These are phyloP conservation scores for Baronia brevicornis DNA, from an alignment of 2,888 invertebrate species.

Conservation along the genomic window DNA sequence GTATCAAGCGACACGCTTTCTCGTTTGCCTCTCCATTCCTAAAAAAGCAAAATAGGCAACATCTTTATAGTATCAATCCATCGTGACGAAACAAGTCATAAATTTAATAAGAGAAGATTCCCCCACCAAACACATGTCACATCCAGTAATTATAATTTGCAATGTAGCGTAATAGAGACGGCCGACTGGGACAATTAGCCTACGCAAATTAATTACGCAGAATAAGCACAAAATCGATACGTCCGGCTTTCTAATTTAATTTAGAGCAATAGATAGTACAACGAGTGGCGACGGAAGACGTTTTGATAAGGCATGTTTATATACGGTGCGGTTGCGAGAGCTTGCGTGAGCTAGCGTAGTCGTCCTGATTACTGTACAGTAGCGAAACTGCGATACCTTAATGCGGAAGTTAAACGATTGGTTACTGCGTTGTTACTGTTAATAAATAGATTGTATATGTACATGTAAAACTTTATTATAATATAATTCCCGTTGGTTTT, in stretches of 20 bases:
- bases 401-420: conserved; percentile 9
- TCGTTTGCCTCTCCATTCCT: no score
- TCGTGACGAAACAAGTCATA: no score
- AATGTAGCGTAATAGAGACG: conserved; percentile 48
- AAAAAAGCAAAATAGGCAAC: no score
- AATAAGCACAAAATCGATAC: conserved; percentile 43
- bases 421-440: no score
- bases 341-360: conserved; percentile 9
- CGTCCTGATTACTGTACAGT: conserved; percentile 9
- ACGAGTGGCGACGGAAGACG: conserved; percentile 28
- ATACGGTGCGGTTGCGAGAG: conserved; percentile 19
- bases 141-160: conserved; percentile 30
- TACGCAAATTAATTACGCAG: conserved; percentile 61
- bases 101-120: no score
- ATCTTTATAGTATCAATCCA: no score
- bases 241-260: conserved; percentile 65
- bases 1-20: no score
- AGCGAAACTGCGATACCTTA: conserved; percentile 6
- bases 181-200: conserved; percentile 60
- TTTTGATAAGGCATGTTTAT: conserved; percentile 19
- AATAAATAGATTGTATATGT: no score
- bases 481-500: no score
- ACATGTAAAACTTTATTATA: no score
- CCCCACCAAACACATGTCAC: conserved; percentile 12
- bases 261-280: conserved; percentile 39